Evolutionary conservation across 2,888 invertebrate species (phyloP), one percentile per base, ranked within the genome.

Genomic region (Drosophila multiciliata): DNA sequence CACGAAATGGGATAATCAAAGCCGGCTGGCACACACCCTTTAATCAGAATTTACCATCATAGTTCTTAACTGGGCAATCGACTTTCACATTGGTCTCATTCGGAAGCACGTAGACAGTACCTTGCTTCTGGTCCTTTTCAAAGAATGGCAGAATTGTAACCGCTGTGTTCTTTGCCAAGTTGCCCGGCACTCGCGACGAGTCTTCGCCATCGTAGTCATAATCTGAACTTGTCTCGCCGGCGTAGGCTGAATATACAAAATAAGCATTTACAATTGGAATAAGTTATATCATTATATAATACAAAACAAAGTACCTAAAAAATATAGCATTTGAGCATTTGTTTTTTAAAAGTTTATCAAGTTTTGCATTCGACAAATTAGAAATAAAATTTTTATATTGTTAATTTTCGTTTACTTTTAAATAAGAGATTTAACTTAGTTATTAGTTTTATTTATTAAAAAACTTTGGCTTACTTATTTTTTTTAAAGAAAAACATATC

Each of bases 41-140:
- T 6, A 35, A 17, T n/a, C 45, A 66, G 0, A 89, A 20, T 11
- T 59, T 69, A 86, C 85, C 61, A 45, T 87, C 66, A 42, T 74
- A 89, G 35, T 89, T 89, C 55, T 78, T 76, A 0, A 84, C 87
- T 7, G 85, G 85, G 29, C 85, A 86, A 1, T 87, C 80, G 32
- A 86, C 40, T 38, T 76, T 87, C 0, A 76, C 82, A 2, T 45
- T 49, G 35, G 54, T 74, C 12, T 55, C 69, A 55, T 78, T 84
- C 2, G 53, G 23, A 0, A 59, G 52, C 32, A 78, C 76, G 52
- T 82, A 74, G 11, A 78, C 26, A 12, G 68, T 36, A 11, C 52
- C 63, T 15, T 73, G 53, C 0, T 60, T 55, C 58, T 84, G 68
- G n/a, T 57, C 59, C 58, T 84, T 66, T n/a, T 82, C 80, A 33